These are phyloP conservation scores for Riptortus pedestris DNA, from an alignment of 1,140 invertebrate genomes.

Conservation along the genomic window DNA sequence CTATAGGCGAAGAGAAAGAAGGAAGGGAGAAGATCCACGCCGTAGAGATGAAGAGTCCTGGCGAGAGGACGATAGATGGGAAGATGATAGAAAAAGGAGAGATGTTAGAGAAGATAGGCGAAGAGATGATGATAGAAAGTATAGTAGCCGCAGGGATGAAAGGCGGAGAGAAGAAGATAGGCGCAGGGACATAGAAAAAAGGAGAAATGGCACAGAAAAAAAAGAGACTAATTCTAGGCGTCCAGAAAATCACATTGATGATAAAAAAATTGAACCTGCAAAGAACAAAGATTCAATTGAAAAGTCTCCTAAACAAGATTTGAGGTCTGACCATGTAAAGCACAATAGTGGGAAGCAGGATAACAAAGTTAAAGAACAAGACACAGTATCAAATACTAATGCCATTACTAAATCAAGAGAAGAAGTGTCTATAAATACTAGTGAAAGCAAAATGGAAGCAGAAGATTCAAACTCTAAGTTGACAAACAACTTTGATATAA, in stretches of 20 bases:
- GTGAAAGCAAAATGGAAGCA: neutral
- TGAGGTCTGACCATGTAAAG: constrained; percentile 26
- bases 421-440: neutral
- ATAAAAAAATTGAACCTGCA: constrained; percentile 15
- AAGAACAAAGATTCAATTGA: constrained; percentile 29
- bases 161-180: constrained; percentile 20
- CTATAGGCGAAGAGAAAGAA: constrained; percentile 21
- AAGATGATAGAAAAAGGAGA: constrained; percentile 19
- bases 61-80: constrained; percentile 13
- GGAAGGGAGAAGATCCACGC: constrained; percentile 15
- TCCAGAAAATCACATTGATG: constrained; percentile 19
- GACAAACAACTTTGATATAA: neutral
- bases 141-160: constrained; percentile 25
- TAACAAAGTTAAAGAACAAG: neutral
- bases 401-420: neutral
- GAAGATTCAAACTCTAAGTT: neutral
- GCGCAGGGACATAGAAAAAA: constrained; percentile 28
- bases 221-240: constrained; percentile 11
- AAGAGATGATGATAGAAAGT: constrained; percentile 25
- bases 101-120: constrained; percentile 26
- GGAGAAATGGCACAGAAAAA: constrained; percentile 23
- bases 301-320: neutral
- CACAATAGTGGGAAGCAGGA: constrained; percentile 9
- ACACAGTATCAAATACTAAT: neutral
- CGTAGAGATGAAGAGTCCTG: constrained; percentile 15